Base-by-base conservation (phyloP, 2,113 vertebrate genomes). In the Trematomus loennbergii region DNA sequence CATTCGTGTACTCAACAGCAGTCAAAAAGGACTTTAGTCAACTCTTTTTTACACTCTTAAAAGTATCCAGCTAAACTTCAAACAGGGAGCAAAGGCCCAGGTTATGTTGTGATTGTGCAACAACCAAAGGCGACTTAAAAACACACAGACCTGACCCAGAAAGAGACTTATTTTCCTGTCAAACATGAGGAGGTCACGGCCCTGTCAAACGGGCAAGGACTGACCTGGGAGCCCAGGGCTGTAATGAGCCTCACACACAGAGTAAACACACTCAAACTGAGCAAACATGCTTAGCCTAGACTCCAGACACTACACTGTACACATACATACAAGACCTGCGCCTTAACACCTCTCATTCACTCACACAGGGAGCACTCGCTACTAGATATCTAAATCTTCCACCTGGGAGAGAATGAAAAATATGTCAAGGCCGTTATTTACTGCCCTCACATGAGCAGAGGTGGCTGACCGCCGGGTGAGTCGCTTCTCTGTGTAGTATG, bases 361-460 rank as follows among this genome's bases (percentile, higher is more conserved):
- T 48, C 45, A 3, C 76, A 68, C 84, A 80, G 12, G 49, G n/a
- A 86, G 77, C 60, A 17, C 88, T 88, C 83, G 17, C 87, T 88
- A 87, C 84, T 80, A 45, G 11, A 79, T 75, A 68, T 86, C 87
- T 81, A 89, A 90, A 92, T 91, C 87, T 93, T 88, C 83, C 90
- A 91, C 89, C 84, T 89, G 89, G 88, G 92, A 88, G 89, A 87
- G 90, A 93, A 92, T 91, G 90, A 93, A 92, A 93, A 90, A 91
- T 64, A 66, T 86, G 84, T 91, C 89, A 87, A 48, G 20, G 74
- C 36, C 18, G 63, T 86, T 88, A 89, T 91, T 93, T 90, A 88
- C 84, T 66, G 68, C 36, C 16, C 82, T 83, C 79, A 64, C 88
- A 75, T 62, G 69, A 78, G 85, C 71, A 68, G 81, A 86, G 87